Conservation (phyloP, 2,797 vertebrate genomes). For the Hypotaenidia okinawae region DNA sequence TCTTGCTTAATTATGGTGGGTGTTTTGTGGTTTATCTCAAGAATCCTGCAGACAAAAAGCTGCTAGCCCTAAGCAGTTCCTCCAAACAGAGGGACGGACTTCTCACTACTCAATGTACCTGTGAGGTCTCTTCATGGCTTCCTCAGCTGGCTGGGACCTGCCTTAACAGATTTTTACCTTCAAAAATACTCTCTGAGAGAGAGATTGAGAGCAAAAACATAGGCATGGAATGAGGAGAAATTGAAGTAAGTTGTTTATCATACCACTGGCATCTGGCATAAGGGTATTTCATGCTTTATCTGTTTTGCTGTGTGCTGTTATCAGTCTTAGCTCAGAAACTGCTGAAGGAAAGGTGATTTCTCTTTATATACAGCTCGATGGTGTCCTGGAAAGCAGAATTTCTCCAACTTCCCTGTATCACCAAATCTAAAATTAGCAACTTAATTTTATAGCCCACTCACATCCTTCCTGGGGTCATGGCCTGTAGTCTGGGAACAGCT, state of each 20-base stretch:
- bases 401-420: not conserved
- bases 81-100: not conserved
- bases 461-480: not conserved
- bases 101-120: not conserved
- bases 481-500: not conserved
- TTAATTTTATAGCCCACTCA: constrained; percentile 5
- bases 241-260: not conserved
- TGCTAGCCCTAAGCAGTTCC: not conserved
- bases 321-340: not conserved
- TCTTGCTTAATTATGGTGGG: not conserved
- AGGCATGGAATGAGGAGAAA: not conserved
- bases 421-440: constrained; percentile 10
- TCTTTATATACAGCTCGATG: not conserved
- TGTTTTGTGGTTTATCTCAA: accelerated
- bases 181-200: not conserved
- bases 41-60: not conserved
- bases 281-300: not conserved
- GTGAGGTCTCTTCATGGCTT: not conserved
- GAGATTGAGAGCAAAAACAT: not conserved
- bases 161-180: not conserved
- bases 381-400: not conserved
- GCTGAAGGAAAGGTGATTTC: not conserved
- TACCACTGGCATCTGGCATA: not conserved
- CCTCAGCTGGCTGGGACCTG: not conserved
- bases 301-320: not conserved